These are phyloP conservation scores for Tetramorium simillimum DNA, from an alignment of 1,140 invertebrate genomes.

Conservation along the genomic window DNA sequence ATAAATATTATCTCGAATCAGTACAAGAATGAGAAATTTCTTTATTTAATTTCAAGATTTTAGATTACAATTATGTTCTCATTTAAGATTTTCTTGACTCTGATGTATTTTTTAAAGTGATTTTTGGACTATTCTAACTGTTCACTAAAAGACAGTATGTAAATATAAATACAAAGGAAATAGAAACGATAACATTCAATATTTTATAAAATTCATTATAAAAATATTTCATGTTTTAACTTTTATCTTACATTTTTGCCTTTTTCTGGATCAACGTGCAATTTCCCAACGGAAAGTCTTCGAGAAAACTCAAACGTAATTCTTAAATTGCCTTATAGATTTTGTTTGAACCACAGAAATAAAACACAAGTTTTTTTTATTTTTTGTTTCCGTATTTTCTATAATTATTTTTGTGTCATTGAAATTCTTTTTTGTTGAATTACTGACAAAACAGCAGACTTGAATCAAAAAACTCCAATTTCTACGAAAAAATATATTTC, in stretches of 20 bases:
- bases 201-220: not conserved
- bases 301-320: slow-evolving; percentile 18
- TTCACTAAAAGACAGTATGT: not conserved
- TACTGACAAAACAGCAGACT: not conserved
- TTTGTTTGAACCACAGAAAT: not conserved
- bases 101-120: not conserved
- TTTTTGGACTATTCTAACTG: not conserved
- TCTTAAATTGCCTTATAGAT: slow-evolving; percentile 20
- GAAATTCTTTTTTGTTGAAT: not conserved
- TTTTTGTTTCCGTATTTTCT: slow-evolving; percentile 8
- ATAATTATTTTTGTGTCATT: not conserved
- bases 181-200: not conserved
- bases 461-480: not conserved
- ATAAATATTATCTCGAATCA: slow-evolving; percentile 12
- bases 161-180: not conserved
- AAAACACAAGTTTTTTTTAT: not conserved
- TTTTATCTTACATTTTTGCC: slow-evolving; percentile 3
- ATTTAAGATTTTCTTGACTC: not conserved
- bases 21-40: not conserved
- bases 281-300: slow-evolving; percentile 41
- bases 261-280: slow-evolving; percentile 10
- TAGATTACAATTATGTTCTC: not conserved
- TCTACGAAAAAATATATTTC: not conserved
- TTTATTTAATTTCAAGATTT: not conserved
- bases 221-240: slow-evolving; percentile 19